A percentile compares a stretch with the other conserved stretches of the same genome.
Evolutionary conservation across 1,140 invertebrate species (phyloP).

Genomic region (Nylanderia fulva): DNA sequence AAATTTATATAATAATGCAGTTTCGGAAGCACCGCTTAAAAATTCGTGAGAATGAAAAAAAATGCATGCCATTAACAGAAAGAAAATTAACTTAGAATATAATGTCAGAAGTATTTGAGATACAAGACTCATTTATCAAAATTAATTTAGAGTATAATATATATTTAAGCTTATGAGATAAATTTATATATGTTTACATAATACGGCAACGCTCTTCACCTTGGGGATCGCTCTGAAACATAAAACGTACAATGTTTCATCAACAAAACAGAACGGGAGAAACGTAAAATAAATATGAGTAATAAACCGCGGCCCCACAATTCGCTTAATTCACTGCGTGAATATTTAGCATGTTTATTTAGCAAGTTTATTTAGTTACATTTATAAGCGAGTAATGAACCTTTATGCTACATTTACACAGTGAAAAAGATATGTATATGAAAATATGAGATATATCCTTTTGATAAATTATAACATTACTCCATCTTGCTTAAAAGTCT

Average conservation of each 20-base stretch:
- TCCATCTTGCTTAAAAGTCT: not conserved
- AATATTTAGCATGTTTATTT: slow-evolving; percentile 11
- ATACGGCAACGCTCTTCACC: slow-evolving; percentile 87
- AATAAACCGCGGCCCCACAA: slow-evolving; percentile 29
- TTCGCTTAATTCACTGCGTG: slow-evolving; percentile 6
- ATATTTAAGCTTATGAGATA: slow-evolving; percentile 68
- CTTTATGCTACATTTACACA: slow-evolving; percentile 49
- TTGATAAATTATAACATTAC: not conserved
- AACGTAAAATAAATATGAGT: slow-evolving; percentile 56
- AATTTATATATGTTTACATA: slow-evolving; percentile 87
- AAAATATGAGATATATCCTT: slow-evolving; percentile 9
- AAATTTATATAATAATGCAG: slow-evolving; percentile 72
- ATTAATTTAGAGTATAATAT: slow-evolving; percentile 4
- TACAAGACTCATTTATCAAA: slow-evolving; percentile 11
- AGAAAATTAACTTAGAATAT: slow-evolving; percentile 60
- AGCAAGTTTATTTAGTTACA: slow-evolving; percentile 51
- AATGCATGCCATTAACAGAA: slow-evolving; percentile 48
- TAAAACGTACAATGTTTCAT: slow-evolving; percentile 65
- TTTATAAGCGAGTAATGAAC: slow-evolving; percentile 56
- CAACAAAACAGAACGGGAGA: slow-evolving; percentile 52
- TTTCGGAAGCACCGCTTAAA: slow-evolving; percentile 67
- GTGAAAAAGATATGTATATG: slow-evolving; percentile 14
- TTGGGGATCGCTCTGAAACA: slow-evolving; percentile 87
- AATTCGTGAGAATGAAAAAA: no score
- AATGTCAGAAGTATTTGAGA: slow-evolving; percentile 54